Percentiles rank a stretch among this genome's conserved stretches.
Evolutionary conservation across 2,113 vertebrate genomes (phyloP).

Genomic region (Nerophis ophidion): DNA sequence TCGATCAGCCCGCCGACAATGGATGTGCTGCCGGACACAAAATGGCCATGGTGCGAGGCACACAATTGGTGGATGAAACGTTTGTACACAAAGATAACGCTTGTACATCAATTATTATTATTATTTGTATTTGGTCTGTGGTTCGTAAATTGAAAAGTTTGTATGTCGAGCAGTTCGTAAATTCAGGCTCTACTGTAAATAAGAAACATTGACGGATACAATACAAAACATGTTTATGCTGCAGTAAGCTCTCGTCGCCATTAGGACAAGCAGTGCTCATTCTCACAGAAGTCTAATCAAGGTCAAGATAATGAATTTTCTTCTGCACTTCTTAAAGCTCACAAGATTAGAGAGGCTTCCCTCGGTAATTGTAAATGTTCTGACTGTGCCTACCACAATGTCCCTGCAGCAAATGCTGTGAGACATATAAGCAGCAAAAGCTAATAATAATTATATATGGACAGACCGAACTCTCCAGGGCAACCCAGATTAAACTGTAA

Average conservation of each 20-base stretch:
- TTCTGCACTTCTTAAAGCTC: conserved; percentile 1
- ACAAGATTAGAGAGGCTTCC: not conserved
- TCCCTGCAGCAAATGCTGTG: not conserved
- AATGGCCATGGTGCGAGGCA: too few relatives aligned
- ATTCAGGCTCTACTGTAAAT: too few relatives aligned
- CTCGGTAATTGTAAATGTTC: conserved; percentile 1
- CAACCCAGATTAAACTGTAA: not conserved
- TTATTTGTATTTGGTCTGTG: too few relatives aligned
- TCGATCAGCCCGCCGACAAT: too few relatives aligned
- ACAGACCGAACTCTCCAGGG: not conserved
- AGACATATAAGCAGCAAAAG: not conserved
- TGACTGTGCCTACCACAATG: not conserved
- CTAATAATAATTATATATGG: not conserved
- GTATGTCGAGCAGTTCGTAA: too few relatives aligned
- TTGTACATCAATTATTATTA: too few relatives aligned
- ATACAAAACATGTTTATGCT: not conserved
- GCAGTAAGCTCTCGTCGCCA: not conserved
- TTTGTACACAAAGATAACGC: too few relatives aligned
- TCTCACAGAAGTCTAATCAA: not conserved
- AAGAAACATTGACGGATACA: not conserved
- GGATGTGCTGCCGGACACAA: too few relatives aligned
- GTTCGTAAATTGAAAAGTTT: too few relatives aligned
- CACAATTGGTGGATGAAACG: too few relatives aligned
- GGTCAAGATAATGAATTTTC: conserved; percentile 3
- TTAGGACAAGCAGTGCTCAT: not conserved